Conservation (phyloP, 2,113 vertebrate genomes). For the Chionomys nivalis region DNA sequence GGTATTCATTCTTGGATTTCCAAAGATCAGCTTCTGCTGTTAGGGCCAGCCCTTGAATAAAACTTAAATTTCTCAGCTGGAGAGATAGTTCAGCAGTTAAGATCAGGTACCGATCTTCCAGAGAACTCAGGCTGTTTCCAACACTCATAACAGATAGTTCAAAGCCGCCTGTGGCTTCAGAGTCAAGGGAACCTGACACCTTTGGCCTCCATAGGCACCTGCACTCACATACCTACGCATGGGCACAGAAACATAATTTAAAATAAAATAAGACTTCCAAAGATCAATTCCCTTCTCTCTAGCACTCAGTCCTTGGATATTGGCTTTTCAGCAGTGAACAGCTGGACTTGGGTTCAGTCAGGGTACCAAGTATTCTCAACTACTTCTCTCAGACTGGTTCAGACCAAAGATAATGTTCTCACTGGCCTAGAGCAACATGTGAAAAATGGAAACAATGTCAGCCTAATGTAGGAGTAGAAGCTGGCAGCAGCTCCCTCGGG, state of each 20-base stretch:
- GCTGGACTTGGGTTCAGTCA: neutral
- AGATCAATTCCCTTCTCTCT: neutral
- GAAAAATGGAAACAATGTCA: neutral
- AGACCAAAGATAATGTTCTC: neutral
- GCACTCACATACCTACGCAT: neutral
- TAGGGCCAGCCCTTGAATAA: neutral
- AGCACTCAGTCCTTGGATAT: neutral
- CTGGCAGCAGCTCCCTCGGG: neutral
- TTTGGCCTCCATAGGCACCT: neutral
- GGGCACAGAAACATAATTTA: neutral
- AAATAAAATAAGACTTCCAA: neutral
- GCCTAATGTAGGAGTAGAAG: neutral
- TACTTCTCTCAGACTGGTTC: neutral
- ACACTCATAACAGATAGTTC: neutral
- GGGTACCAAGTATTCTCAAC: neutral
- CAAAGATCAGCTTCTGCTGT: neutral
- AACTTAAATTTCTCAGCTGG: neutral
- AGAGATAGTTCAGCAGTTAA: neutral
- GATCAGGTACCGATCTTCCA: neutral
- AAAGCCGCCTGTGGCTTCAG: neutral
- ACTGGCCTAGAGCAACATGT: neutral
- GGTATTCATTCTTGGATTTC: neutral
- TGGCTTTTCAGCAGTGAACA: neutral
- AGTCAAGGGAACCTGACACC: neutral
- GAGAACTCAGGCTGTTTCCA: neutral